Evolutionary conservation across 2,888 invertebrate genomes (phyloP).

Genomic region (Taenaris catops): DNA sequence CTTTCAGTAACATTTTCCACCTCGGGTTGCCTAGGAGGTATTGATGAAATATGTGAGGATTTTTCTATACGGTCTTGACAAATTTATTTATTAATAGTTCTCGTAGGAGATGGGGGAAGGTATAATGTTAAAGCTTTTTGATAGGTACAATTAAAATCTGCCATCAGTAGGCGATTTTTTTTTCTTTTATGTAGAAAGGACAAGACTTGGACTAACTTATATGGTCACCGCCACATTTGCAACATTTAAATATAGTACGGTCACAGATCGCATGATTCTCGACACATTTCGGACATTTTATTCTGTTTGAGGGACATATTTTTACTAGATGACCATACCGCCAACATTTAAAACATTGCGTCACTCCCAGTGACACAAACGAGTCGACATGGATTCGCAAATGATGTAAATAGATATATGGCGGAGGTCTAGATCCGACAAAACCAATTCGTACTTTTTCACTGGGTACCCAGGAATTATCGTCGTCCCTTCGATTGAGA

Average conservation of each 20-base stretch:
- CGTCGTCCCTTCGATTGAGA: conserved; percentile 4
- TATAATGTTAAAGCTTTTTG: conserved; percentile 2
- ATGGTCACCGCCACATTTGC: conserved; percentile 7
- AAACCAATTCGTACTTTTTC: conserved; percentile 14
- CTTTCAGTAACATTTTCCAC: neutral
- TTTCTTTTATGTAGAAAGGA: conserved; percentile 7
- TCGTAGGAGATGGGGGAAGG: neutral
- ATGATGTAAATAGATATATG: conserved; percentile 1
- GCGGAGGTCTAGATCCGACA: conserved; percentile 5
- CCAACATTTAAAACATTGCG: conserved; percentile 23
- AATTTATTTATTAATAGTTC: no score
- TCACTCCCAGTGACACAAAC: conserved; percentile 17
- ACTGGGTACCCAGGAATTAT: conserved; percentile 11
- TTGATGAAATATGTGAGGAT: no score
- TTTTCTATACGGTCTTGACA: no score
- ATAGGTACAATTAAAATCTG: conserved; percentile 10
- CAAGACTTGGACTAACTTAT: conserved; percentile 1
- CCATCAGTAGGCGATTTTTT: conserved; percentile 3
- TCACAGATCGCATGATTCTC: conserved; percentile 2
- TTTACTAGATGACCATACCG: conserved; percentile 15
- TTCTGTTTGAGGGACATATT: conserved; percentile 13
- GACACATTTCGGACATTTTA: conserved; percentile 9
- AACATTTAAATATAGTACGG: neutral
- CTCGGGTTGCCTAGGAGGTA: neutral
- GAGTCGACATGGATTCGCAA: neutral